Base-by-base conservation (phyloP, 2,113 vertebrate species). In the Rhinolophus ferrumequinum region DNA sequence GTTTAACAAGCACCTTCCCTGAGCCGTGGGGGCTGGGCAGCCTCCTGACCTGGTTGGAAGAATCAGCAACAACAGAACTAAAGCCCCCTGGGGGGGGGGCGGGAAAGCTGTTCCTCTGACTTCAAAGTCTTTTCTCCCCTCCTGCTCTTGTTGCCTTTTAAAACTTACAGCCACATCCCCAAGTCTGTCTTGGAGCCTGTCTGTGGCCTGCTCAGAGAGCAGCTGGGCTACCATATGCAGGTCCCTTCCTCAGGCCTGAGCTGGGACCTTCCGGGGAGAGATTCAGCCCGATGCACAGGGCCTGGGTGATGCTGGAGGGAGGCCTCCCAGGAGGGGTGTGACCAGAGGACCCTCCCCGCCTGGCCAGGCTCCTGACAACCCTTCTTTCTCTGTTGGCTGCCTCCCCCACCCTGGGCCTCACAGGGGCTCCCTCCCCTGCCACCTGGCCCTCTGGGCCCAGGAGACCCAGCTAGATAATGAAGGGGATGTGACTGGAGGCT, bases 1-100 rank as follows among this genome's bases (percentile, higher is more conserved):
- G 97, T 98, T 97, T 97, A 96, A 97, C 97, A 95, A 95, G 96
- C 88, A 94, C 90, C 90, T 97, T 90, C 75, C 41, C 52, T 5
- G 62, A 33, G 66, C 3, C 2, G 79, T 85, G 80, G 95, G 69
- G 92, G 93, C 54, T n/a, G 73, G 84, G 88, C 66, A 58, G 69
- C 54, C 89, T 92, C 79, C 93, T 64, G 88, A 96, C 96, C 89
- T 24, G 66, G 85, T 56, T 93, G 88, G 88, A 79, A 1, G 11
- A 62, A 91, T 26, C 69, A 11, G 41, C 66, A 35, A 90, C 83
- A 62, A 60, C 83, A 86, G 76, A 81, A 88, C 52, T 14, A 33
- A 47, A n/a, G 44, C 35, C 70, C 60, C 54, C 41, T 44, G 41
- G 67, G 41, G 33, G 41, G 33, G 77, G 33, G 9, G 47, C 80